Conservation (phyloP, 2,113 vertebrate species). For the Otis tarda region DNA sequence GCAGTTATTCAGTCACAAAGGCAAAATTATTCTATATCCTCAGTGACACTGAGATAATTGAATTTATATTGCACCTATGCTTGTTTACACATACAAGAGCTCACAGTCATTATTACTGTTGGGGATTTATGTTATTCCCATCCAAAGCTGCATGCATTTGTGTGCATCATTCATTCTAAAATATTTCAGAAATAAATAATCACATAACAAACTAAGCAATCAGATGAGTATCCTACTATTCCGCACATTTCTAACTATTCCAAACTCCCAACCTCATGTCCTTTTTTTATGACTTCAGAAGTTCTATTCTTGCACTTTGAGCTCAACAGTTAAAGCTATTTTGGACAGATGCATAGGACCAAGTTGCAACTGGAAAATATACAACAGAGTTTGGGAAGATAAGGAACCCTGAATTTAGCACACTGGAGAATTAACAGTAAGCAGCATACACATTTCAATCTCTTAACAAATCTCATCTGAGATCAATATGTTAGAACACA, state of each 20-base stretch:
- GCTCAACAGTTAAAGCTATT: neutral
- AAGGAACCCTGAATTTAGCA: neutral
- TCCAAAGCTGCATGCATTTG: neutral
- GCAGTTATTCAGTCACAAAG: slow-evolving; percentile 1
- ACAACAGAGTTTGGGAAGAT: neutral
- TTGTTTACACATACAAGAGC: slow-evolving; percentile 24
- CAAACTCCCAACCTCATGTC: neutral
- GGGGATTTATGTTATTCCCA: slow-evolving; percentile 19
- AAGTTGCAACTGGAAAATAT: neutral
- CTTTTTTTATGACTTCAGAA: neutral
- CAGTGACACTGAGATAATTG: slow-evolving; percentile 42
- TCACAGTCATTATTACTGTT: slow-evolving; percentile 3
- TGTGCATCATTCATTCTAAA: neutral
- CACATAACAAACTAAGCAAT: neutral
- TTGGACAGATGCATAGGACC: neutral
- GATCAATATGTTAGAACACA: neutral
- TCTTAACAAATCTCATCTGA: neutral
- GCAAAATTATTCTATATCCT: slow-evolving; percentile 30
- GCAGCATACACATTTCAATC: neutral
- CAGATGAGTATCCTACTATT: neutral
- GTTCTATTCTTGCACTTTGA: neutral
- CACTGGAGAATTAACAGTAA: neutral
- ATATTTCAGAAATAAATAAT: slow-evolving; percentile 26
- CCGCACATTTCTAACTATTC: neutral
- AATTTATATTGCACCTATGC: slow-evolving; percentile 50